A percentile compares a stretch with the other conserved stretches of the same genome.
Conservation (phyloP, 2,113 vertebrate genomes). For the Upupa epops region DNA sequence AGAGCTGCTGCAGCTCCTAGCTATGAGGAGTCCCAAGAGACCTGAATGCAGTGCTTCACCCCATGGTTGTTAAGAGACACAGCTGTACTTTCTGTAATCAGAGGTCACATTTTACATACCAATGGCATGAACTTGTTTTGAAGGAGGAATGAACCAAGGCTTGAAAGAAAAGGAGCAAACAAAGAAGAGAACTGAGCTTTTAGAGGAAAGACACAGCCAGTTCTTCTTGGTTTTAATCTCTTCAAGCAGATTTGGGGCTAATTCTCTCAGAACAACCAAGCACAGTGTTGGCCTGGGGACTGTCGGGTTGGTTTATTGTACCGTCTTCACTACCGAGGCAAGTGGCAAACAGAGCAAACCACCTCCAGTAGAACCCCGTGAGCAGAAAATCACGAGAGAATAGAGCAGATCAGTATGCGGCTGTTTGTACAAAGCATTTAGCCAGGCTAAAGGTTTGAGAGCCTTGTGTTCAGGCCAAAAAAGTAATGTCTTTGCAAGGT, state of each 20-base stretch:
- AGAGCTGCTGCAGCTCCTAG: not conserved
- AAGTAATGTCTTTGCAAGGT: conserved; percentile 67
- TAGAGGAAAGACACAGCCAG: conserved; percentile 64
- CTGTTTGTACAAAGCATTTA: conserved; percentile 64
- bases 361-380: conserved; percentile 54
- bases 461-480: conserved; percentile 71
- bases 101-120: conserved; percentile 29
- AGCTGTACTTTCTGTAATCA: not conserved
- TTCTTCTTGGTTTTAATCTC: conserved; percentile 65
- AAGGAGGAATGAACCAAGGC: conserved; percentile 11
- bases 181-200: conserved; percentile 26
- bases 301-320: not conserved
- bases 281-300: conserved; percentile 33
- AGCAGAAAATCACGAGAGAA: conserved; percentile 69
- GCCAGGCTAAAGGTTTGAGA: conserved; percentile 59
- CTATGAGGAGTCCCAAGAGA: not conserved
- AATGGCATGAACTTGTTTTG: conserved; percentile 15
- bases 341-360: conserved; percentile 55
- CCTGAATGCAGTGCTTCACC: not conserved
- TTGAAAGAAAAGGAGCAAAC: not conserved
- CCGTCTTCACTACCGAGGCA: not conserved
- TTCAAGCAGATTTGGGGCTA: conserved; percentile 51
- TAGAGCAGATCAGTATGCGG: conserved; percentile 53
- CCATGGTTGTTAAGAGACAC: not conserved
- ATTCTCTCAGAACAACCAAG: conserved; percentile 37